A percentile compares a stretch with the other conserved stretches of the same genome.
Conservation (phyloP, 2,888 invertebrate species). For the Nyleta sp. region DNA sequence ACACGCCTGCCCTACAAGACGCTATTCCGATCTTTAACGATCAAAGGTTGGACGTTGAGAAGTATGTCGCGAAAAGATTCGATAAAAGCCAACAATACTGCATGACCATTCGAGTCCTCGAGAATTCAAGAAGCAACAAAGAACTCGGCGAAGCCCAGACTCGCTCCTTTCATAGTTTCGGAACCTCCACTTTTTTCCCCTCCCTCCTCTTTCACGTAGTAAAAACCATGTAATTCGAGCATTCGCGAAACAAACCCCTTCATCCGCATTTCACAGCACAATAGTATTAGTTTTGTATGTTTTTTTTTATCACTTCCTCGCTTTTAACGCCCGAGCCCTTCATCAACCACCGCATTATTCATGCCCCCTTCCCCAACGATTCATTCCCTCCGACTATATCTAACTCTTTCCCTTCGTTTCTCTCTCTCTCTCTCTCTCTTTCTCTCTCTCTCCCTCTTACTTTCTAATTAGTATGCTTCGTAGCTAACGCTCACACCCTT, state of each 20-base stretch:
- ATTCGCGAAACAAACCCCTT: slow-evolving; percentile 63
- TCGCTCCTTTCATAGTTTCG: slow-evolving; percentile 60
- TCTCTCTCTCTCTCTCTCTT: slow-evolving; percentile 9
- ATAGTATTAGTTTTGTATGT: slow-evolving; percentile 65
- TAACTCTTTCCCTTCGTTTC: slow-evolving; percentile 29
- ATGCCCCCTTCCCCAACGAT: slow-evolving; percentile 26
- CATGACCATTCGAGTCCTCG: slow-evolving; percentile 63
- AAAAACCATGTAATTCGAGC: slow-evolving; percentile 64
- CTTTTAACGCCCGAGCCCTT: slow-evolving; percentile 44
- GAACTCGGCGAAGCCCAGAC: slow-evolving; percentile 59
- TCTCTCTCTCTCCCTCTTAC: slow-evolving; percentile 24
- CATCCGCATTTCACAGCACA: slow-evolving; percentile 56
- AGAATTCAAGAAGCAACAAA: slow-evolving; percentile 67
- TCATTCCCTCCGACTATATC: slow-evolving; percentile 24
- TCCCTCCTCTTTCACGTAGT: slow-evolving; percentile 61
- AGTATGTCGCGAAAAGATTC: slow-evolving; percentile 63
- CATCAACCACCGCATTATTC: slow-evolving; percentile 47
- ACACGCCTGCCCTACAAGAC: no score
- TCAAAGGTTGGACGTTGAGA: slow-evolving; percentile 64
- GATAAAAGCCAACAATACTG: slow-evolving; percentile 65
- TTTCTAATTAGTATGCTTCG: slow-evolving; percentile 73
- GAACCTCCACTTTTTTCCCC: slow-evolving; percentile 53
- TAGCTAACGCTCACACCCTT: slow-evolving; percentile 81
- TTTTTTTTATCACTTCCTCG: slow-evolving; percentile 59
- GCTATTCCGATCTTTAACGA: no score